Evolutionary conservation across 2,113 vertebrate genomes (phyloP).

Genomic region (Boleophthalmus pectinirostris): DNA sequence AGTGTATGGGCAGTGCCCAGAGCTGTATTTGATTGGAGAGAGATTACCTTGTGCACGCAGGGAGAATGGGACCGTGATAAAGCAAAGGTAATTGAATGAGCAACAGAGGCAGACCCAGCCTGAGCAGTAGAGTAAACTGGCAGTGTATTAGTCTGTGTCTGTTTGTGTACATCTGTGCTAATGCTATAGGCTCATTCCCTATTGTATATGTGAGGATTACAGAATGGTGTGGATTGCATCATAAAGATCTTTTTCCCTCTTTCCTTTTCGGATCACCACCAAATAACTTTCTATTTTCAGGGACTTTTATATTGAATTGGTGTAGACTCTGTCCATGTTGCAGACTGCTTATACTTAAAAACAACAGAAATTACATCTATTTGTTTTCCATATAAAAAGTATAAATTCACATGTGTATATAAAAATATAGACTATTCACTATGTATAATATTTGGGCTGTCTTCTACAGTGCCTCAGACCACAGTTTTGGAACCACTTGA

Average conservation of each 20-base stretch:
- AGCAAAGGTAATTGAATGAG: conserved; percentile 29
- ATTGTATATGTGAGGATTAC: neutral
- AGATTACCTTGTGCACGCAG: conserved; percentile 44
- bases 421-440: no score
- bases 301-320: neutral
- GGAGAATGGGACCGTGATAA: conserved; percentile 34
- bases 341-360: no score
- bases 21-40: conserved; percentile 41
- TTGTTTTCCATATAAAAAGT: no score
- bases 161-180: neutral
- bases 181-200: neutral
- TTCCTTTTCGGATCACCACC: neutral
- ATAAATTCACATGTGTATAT: no score
- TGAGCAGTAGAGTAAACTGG: neutral
- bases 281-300: neutral
- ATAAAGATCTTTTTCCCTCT: neutral
- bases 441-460: no score
- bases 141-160: conserved; percentile 3
- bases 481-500: no score
- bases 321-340: neutral
- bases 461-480: no score
- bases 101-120: conserved; percentile 12
- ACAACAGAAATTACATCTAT: no score
- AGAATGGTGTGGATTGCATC: no score
- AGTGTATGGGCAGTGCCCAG: neutral